Conservation (phyloP, 2,113 vertebrate species). For the Gadus macrocephalus region DNA sequence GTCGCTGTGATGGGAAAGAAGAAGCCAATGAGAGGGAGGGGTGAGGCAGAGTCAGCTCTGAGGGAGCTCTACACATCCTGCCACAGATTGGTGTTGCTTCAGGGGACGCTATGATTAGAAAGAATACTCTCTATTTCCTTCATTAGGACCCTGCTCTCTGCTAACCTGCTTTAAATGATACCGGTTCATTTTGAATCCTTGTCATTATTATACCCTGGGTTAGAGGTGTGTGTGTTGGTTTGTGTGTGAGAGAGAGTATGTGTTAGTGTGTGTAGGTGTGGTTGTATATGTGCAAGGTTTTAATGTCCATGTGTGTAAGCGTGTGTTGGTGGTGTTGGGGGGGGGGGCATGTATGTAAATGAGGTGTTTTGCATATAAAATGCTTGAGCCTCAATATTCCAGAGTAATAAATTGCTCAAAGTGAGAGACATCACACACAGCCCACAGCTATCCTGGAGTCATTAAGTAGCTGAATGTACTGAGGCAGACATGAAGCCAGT, state of each 20-base stretch:
- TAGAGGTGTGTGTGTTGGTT: constrained; percentile 36
- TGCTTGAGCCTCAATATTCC: constrained; percentile 68
- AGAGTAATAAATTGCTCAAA: constrained; percentile 70
- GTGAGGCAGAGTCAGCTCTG: not conserved
- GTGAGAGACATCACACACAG: constrained; percentile 51
- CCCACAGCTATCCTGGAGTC: constrained; percentile 57
- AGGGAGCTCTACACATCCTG: not conserved
- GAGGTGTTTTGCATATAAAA: constrained; percentile 76
- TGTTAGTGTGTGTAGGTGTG: constrained; percentile 16
- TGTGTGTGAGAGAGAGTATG: not conserved
- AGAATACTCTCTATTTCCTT: constrained; percentile 39
- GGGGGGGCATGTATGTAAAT: constrained; percentile 64
- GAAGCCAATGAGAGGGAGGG: constrained; percentile 15
- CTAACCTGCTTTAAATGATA: constrained; percentile 42
- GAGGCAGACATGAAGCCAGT: constrained; percentile 59
- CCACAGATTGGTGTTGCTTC: constrained; percentile 22
- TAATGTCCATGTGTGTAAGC: not conserved
- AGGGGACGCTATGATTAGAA: constrained; percentile 1
- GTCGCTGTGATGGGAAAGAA: constrained; percentile 5
- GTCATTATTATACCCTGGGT: constrained; percentile 61
- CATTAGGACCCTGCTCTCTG: constrained; percentile 45
- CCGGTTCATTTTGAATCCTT: constrained; percentile 51
- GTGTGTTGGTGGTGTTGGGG: too few species aligned
- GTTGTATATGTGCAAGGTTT: constrained; percentile 16
- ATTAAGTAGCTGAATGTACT: constrained; percentile 67